A percentile compares a stretch with the other conserved stretches of the same genome.
Evolutionary conservation across 2,888 invertebrate species (phyloP).

Genomic region (Cephus spinipes): DNA sequence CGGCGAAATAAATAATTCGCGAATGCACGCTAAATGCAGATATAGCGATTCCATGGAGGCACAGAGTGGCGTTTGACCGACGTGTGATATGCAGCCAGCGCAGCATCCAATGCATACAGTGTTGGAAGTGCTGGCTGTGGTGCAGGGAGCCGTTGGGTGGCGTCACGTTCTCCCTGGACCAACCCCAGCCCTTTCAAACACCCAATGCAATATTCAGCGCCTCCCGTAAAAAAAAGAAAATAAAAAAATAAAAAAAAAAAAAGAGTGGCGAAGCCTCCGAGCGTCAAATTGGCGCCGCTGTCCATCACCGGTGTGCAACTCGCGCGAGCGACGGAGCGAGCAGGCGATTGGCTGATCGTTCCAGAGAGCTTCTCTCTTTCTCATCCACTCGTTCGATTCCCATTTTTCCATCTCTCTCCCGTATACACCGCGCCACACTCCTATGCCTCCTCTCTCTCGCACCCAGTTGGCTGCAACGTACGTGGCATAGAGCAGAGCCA

Average conservation of each 20-base stretch:
- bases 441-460: not conserved
- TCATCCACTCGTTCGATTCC: conserved; percentile 13
- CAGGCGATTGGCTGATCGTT: not conserved
- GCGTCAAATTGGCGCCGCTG: conserved; percentile 67
- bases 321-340: conserved; percentile 4
- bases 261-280: conserved; percentile 56
- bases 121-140: conserved; percentile 9
- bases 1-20: conserved; percentile 58
- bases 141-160: conserved; percentile 34
- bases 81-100: conserved; percentile 58
- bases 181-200: conserved; percentile 55
- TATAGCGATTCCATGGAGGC: conserved; percentile 18
- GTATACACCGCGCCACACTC: not conserved
- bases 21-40: conserved; percentile 33
- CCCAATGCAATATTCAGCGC: conserved; percentile 66
- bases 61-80: conserved; percentile 59
- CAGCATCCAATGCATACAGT: conserved; percentile 20
- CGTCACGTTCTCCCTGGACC: conserved; percentile 6
- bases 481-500: not conserved
- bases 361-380: conserved; percentile 5
- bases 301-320: conserved; percentile 49
- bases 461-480: not conserved
- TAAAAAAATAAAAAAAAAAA: conserved; percentile 15
- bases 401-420: conserved; percentile 20
- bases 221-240: conserved; percentile 39